A percentile compares a stretch with the other conserved stretches of the same genome.
These are phyloP conservation scores for Oryctes rhinoceros DNA, from an alignment of 1,140 invertebrate species.

Conservation along the genomic window DNA sequence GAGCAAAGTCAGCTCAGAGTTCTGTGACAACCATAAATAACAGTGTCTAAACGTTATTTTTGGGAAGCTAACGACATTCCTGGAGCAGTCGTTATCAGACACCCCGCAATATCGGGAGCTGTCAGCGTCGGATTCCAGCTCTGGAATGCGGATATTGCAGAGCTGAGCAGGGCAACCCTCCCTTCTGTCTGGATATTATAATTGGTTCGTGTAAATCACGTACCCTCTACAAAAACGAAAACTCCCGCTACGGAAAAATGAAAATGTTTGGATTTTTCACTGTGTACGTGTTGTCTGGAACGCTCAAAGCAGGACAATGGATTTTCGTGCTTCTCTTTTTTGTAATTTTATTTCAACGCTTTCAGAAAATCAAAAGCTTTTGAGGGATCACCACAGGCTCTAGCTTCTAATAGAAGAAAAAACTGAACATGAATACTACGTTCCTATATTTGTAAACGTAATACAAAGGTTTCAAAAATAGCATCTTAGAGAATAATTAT, in stretches of 20 bases:
- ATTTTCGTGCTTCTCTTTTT: slow-evolving; percentile 37
- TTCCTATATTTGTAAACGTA: background rate
- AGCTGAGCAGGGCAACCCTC: slow-evolving; percentile 44
- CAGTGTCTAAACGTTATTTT: slow-evolving; percentile 60
- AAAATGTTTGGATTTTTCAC: slow-evolving; percentile 41
- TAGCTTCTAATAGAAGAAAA: slow-evolving; percentile 22
- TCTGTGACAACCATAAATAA: slow-evolving; percentile 59
- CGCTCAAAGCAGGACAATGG: slow-evolving; percentile 24
- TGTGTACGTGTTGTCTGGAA: slow-evolving; percentile 22
- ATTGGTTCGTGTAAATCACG: slow-evolving; percentile 50
- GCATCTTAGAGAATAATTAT: too few relatives aligned
- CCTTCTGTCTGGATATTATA: slow-evolving; percentile 49
- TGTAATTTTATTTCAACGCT: slow-evolving; percentile 29
- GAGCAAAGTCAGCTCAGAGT: slow-evolving; percentile 43
- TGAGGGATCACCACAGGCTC: background rate
- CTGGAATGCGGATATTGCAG: slow-evolving; percentile 60
- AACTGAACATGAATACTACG: slow-evolving; percentile 3
- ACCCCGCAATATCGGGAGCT: slow-evolving; percentile 58
- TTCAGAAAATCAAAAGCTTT: slow-evolving; percentile 36
- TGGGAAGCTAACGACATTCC: slow-evolving; percentile 61
- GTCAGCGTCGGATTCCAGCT: slow-evolving; percentile 58
- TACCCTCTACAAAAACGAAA: slow-evolving; percentile 42
- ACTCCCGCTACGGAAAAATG: slow-evolving; percentile 40
- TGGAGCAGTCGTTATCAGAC: slow-evolving; percentile 60
- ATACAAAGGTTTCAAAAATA: too few relatives aligned